These are phyloP conservation scores for Columbina picui DNA, from an alignment of 2,113 vertebrate genomes.

Conservation along the genomic window DNA sequence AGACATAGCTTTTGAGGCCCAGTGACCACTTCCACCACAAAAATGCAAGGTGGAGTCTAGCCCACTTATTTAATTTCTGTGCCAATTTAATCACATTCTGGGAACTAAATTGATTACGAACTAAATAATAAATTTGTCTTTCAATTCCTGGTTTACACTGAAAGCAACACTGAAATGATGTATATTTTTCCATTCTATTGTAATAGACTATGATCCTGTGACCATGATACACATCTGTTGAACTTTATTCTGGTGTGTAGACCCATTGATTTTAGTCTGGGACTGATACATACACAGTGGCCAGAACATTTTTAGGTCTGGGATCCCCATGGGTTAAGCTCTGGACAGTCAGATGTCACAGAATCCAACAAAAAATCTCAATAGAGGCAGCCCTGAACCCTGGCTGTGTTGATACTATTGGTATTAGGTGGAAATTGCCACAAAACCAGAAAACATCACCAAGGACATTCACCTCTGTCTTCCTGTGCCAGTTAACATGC, in stretches of 20 bases:
- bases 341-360: background rate
- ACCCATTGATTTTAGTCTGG: fast-evolving
- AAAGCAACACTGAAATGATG: background rate
- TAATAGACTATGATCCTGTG: background rate
- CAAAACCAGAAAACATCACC: background rate
- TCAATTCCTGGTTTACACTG: background rate
- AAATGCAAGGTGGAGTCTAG: background rate
- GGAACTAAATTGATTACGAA: background rate
- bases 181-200: background rate
- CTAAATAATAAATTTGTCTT: background rate
- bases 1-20: background rate
- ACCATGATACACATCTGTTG: background rate
- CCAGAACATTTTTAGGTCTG: background rate
- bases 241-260: background rate
- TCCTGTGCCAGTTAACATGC: background rate
- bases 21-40: background rate
- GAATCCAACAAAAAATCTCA: background rate
- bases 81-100: background rate
- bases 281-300: background rate
- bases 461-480: background rate
- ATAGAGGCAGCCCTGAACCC: background rate
- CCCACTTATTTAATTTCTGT: background rate
- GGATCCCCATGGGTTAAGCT: background rate
- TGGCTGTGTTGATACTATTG: background rate
- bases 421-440: background rate